Conservation (phyloP, 92 coral and sea anemone species). For the Galaxea fascicularis region DNA sequence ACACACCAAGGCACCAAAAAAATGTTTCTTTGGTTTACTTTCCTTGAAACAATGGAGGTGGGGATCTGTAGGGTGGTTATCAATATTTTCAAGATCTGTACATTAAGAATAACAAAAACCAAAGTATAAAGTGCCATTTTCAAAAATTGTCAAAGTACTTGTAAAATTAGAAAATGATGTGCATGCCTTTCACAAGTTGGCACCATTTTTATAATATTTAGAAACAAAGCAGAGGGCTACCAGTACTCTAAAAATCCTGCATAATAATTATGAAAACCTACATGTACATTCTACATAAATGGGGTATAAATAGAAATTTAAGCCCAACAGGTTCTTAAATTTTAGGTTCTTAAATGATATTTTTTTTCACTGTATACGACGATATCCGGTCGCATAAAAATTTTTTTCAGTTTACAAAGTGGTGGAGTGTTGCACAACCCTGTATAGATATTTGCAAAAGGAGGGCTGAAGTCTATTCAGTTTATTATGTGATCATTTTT, state of each 20-base stretch:
- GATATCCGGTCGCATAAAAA: conserved; percentile 33
- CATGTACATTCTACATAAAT: conserved; percentile 11
- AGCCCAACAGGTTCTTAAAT: conserved; percentile 31
- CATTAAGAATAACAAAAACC: conserved; percentile 2
- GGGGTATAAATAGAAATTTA: conserved; percentile 9
- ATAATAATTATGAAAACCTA: conserved; percentile 10
- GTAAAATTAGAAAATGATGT: conserved; percentile 3
- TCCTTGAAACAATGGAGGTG: conserved; percentile 29
- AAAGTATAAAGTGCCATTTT: neutral
- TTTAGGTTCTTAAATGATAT: no score
- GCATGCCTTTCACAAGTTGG: conserved; percentile 17
- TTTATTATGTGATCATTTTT: conserved; percentile 22
- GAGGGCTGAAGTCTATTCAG: conserved; percentile 22
- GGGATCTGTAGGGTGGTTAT: conserved; percentile 36
- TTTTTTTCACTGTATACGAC: conserved; percentile 22
- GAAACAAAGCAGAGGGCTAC: conserved; percentile 14
- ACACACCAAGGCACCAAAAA: conserved; percentile 30
- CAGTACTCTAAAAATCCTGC: conserved; percentile 4
- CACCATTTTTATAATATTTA: neutral
- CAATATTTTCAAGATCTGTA: conserved; percentile 13
- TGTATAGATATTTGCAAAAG: conserved; percentile 21
- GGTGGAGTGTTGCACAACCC: conserved; percentile 28
- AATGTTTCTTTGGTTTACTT: conserved; percentile 11
- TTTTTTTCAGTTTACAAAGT: conserved; percentile 24
- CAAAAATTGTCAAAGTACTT: conserved; percentile 7